Percentiles rank a stretch among this genome's conserved stretches.
Conservation (phyloP, 2,113 vertebrate genomes). For the Colinus virginianus region DNA sequence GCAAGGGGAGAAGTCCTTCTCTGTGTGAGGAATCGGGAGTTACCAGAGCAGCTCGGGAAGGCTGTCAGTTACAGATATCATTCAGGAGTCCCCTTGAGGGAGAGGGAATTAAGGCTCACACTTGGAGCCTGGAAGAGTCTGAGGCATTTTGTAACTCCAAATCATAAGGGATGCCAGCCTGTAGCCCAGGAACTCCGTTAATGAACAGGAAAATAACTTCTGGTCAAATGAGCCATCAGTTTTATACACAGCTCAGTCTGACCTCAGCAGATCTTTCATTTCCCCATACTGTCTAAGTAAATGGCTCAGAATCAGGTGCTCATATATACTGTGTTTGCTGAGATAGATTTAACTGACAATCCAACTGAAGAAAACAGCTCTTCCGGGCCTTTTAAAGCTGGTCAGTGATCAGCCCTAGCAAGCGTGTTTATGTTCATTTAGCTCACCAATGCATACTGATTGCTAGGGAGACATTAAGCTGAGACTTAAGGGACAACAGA, state of each 20-base stretch:
- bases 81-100: not conserved
- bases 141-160: not conserved
- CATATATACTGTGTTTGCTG: not conserved
- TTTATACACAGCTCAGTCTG: not conserved
- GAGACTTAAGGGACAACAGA: not conserved
- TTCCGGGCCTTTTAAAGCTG: not conserved
- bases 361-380: constrained; percentile 42
- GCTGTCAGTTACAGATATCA: fast-evolving
- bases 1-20: not conserved
- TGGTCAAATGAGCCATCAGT: not conserved
- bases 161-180: not conserved
- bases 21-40: not conserved
- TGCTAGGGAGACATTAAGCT: not conserved
- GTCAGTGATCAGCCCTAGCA: not conserved
- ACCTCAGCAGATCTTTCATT: constrained; percentile 1
- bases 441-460: constrained; percentile 14
- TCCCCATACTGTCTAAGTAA: not conserved
- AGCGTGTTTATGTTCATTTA: constrained; percentile 9
- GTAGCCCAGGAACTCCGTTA: not conserved
- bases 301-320: not conserved
- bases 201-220: not conserved
- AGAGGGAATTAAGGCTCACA: not conserved
- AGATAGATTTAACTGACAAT: not conserved
- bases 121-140: not conserved
- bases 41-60: not conserved